phyloP scores from a whole-genome alignment of 2,888 invertebrate genomes.

The Agriopis aurantiaria region DNA sequence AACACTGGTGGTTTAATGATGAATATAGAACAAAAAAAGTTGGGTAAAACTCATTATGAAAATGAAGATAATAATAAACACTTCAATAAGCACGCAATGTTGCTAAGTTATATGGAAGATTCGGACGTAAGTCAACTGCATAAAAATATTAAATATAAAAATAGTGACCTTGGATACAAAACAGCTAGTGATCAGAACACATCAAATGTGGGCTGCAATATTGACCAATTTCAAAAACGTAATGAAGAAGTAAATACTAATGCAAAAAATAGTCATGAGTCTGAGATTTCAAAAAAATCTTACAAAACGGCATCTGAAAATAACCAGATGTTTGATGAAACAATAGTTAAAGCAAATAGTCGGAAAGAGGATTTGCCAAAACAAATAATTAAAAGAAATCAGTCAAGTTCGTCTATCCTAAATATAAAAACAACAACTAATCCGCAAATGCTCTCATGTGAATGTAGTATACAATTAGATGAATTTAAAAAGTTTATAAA shows the following conservation, averaged over 20 bases:
- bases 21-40: not conserved
- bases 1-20: not conserved
- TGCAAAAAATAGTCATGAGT: slow-evolving; percentile 8
- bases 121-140: not conserved
- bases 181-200: slow-evolving; percentile 5
- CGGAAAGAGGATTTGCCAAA: not conserved
- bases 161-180: not conserved
- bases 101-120: not conserved
- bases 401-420: not conserved
- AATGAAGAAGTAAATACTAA: not conserved
- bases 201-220: not conserved
- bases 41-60: not conserved
- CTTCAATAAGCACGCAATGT: not conserved
- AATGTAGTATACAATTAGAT: slow-evolving; percentile 49
- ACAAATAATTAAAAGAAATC: not conserved
- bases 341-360: not conserved
- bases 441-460: slow-evolving; percentile 35
- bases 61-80: not conserved
- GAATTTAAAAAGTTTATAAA: slow-evolving; percentile 50
- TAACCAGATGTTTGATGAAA: not conserved
- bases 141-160: not conserved
- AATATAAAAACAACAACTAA: slow-evolving; percentile 18
- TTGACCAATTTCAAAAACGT: not conserved
- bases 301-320: slow-evolving; percentile 1
- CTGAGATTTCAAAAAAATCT: slow-evolving; percentile 1